Percentiles rank a stretch among this genome's conserved stretches.
Conservation (phyloP, 2,797 vertebrate species). For the Rhinatrema bivittatum region DNA sequence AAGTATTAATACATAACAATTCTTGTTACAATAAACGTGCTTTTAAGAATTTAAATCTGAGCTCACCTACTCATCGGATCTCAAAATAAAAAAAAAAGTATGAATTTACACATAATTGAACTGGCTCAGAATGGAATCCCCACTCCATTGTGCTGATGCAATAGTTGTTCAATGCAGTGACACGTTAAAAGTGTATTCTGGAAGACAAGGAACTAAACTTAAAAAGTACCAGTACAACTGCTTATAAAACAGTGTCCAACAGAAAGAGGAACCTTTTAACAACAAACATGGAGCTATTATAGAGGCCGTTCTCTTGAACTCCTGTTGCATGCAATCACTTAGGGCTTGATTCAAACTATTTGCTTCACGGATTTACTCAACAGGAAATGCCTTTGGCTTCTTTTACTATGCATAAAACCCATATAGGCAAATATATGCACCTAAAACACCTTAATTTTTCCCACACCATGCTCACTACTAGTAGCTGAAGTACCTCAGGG, state of each 20-base stretch:
- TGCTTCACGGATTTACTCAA: too few species aligned
- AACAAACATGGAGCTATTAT: constrained; percentile 51
- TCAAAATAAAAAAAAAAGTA: constrained; percentile 68
- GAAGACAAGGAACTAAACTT: constrained; percentile 68
- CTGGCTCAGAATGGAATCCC: constrained; percentile 62
- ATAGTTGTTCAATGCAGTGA: constrained; percentile 50
- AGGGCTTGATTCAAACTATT: too few species aligned
- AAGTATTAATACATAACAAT: constrained; percentile 77
- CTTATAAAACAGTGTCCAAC: constrained; percentile 47
- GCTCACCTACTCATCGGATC: constrained; percentile 65
- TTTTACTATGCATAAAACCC: too few species aligned
- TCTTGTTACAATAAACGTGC: constrained; percentile 73
- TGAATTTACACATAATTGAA: constrained; percentile 61
- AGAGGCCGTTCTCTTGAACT: constrained; percentile 46
- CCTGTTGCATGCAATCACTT: constrained; percentile 49
- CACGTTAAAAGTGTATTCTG: constrained; percentile 57
- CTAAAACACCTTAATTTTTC: too few species aligned
- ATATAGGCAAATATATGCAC: too few species aligned
- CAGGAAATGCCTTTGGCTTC: too few species aligned
- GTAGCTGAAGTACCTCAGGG: too few species aligned
- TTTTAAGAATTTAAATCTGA: constrained; percentile 69
- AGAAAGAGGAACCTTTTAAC: constrained; percentile 42
- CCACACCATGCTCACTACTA: too few species aligned
- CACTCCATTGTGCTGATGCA: constrained; percentile 46
- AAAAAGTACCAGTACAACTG: constrained; percentile 59